Conservation (phyloP, 2,113 vertebrate species). For the Heloderma charlesbogerti region DNA sequence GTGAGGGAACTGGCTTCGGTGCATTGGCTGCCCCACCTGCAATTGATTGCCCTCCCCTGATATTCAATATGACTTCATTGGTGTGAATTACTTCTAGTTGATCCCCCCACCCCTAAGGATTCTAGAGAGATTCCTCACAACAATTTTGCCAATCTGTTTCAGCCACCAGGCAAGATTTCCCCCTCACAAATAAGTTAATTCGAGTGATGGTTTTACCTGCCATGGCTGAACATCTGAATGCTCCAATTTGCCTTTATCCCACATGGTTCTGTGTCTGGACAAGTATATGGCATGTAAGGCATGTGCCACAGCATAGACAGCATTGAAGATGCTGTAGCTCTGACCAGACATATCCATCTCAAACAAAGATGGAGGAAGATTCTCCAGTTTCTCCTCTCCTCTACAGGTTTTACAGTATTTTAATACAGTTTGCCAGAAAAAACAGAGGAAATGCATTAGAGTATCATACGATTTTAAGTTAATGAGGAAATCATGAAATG, state of each 20-base stretch:
- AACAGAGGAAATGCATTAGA: neutral
- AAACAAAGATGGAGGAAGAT: neutral
- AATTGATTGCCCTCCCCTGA: too few relatives aligned
- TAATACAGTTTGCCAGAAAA: neutral
- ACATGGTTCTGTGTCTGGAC: neutral
- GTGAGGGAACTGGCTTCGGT: too few relatives aligned
- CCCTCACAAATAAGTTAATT: too few relatives aligned
- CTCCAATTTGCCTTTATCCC: neutral
- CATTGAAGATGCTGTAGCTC: constrained; percentile 4
- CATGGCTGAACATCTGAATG: neutral
- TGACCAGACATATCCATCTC: constrained; percentile 3
- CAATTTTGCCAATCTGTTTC: too few relatives aligned
- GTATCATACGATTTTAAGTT: neutral
- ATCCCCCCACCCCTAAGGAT: too few relatives aligned
- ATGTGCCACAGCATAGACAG: constrained; percentile 4
- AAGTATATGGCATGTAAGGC: neutral
- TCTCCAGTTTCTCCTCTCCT: neutral
- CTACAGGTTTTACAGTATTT: neutral
- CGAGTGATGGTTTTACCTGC: neutral
- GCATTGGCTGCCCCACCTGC: too few relatives aligned
- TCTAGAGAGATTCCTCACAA: too few relatives aligned
- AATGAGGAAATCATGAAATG: constrained; percentile 14
- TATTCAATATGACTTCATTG: too few relatives aligned
- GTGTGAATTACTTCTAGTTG: too few relatives aligned
- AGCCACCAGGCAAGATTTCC: too few relatives aligned